These are phyloP conservation scores for Lithophane semibrunnea DNA, from an alignment of 2,888 invertebrate species.

Conservation along the genomic window DNA sequence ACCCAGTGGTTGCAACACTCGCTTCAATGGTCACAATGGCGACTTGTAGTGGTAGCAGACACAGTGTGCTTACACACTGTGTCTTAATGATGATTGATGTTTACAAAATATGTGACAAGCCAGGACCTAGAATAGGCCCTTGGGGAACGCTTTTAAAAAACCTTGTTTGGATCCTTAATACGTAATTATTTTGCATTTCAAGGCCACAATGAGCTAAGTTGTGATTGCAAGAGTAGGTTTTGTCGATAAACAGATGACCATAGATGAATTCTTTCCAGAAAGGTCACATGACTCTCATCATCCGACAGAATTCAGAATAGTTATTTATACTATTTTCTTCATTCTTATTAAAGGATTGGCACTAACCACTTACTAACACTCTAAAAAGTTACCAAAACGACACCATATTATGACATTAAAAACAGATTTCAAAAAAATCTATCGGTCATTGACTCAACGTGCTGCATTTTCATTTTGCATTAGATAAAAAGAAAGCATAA, in stretches of 20 bases:
- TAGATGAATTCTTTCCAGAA: neutral
- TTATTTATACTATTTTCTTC: too few relatives aligned
- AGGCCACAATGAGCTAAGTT: neutral
- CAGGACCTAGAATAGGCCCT: slow-evolving; percentile 1
- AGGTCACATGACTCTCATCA: neutral
- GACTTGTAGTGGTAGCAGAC: slow-evolving; percentile 29
- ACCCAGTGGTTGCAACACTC: slow-evolving; percentile 52
- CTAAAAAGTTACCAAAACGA: too few relatives aligned
- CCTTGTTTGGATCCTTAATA: too few relatives aligned
- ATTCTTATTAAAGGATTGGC: too few relatives aligned
- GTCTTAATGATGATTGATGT: neutral
- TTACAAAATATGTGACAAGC: slow-evolving; percentile 18
- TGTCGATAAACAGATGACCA: neutral
- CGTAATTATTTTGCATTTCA: too few relatives aligned
- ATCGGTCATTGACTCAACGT: neutral
- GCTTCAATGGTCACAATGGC: slow-evolving; percentile 55
- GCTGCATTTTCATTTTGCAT: slow-evolving; percentile 1
- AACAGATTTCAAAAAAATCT: neutral
- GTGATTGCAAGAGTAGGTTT: too few relatives aligned
- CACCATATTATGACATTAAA: too few relatives aligned
- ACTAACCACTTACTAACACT: too few relatives aligned
- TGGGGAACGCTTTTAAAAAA: neutral
- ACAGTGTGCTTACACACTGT: neutral
- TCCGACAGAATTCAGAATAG: neutral
- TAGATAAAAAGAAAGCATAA: neutral